These are phyloP conservation scores for Drosophila cyrtoloma DNA, from an alignment of 2,888 invertebrate genomes.

Conservation along the genomic window DNA sequence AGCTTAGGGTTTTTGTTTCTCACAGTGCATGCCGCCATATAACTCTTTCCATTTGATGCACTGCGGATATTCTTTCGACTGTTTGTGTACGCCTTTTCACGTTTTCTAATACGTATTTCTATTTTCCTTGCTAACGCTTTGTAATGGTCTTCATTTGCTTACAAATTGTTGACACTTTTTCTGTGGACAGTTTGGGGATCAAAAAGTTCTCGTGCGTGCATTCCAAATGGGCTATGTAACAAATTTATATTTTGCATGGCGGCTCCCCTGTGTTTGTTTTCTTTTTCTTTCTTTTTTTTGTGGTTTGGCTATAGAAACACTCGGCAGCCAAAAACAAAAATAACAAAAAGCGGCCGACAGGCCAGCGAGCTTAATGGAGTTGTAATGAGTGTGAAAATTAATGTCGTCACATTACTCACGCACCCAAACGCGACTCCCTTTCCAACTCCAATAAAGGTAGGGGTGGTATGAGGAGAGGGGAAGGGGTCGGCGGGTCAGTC, in stretches of 20 bases:
- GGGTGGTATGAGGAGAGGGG: background rate
- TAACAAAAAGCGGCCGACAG: constrained; percentile 41
- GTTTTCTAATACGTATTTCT: constrained; percentile 31
- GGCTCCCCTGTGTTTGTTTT: background rate
- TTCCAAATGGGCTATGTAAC: constrained; percentile 50
- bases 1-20: background rate
- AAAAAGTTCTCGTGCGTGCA: constrained; percentile 71
- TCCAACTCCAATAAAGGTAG: background rate
- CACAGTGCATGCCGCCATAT: constrained; percentile 18
- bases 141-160: constrained; percentile 70
- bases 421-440: constrained; percentile 53
- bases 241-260: constrained; percentile 47
- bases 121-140: constrained; percentile 48
- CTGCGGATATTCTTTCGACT: constrained; percentile 22
- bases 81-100: constrained; percentile 45
- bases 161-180: constrained; percentile 75
- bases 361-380: constrained; percentile 69
- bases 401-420: constrained; percentile 82
- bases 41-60: constrained; percentile 40
- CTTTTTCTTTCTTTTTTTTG: background rate
- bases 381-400: constrained; percentile 82
- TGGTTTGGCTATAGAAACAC: constrained; percentile 6
- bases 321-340: constrained; percentile 23
- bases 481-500: background rate
- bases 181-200: constrained; percentile 41